Base-by-base conservation (phyloP, 2,113 vertebrate genomes). In the Irena cyanogastra region DNA sequence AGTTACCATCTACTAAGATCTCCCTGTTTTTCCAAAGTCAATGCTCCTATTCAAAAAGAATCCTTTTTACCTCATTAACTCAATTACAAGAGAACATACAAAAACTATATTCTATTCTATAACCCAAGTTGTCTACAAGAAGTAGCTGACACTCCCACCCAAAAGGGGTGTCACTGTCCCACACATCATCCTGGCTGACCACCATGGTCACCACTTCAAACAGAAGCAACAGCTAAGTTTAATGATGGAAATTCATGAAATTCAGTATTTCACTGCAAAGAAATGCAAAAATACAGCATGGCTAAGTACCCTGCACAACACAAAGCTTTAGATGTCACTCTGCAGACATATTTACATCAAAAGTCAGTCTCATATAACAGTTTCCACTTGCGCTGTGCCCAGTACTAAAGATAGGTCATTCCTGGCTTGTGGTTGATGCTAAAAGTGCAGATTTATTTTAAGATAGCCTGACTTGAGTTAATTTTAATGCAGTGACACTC, bases 381-480 rank as follows among this genome's bases (percentile, higher is more conserved):
- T 94, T 94, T 96, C 90, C 90, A 96, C 69, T 83, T 87, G 24
- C 15, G 5, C 37, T 22, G 8, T 83, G 82, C 72, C 56, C 53
- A 60, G 28, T 30, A 27, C 92, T 95, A 92, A 94, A 96, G 72
- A 96, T 81, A 94, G 88, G 94, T 92, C 63, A 81, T 28, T 78
- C 71, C 41, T 89, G 76, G 80, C 80, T 93, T 74, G 85, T 82
- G 88, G 72, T 77, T 4, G 1, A 54, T 21, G 44, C 88, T 94
- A 84, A 61, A 94, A 90, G 30, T 7, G n/a, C 60, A 75, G 37
- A 75, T 90, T 93, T 95, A 97, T 96, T 96, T 95, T 90, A 93
- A 95, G 94, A 94, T 23, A 78, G 72, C 71, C 69, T 86, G 92
- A 92, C 83, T 86, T 76, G 65, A 93, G 82, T 86, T 93, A 71